Evolutionary conservation across 2,797 vertebrate genomes (phyloP), one percentile per base, ranked within the genome.

Genomic region (Rallus crepitans): DNA sequence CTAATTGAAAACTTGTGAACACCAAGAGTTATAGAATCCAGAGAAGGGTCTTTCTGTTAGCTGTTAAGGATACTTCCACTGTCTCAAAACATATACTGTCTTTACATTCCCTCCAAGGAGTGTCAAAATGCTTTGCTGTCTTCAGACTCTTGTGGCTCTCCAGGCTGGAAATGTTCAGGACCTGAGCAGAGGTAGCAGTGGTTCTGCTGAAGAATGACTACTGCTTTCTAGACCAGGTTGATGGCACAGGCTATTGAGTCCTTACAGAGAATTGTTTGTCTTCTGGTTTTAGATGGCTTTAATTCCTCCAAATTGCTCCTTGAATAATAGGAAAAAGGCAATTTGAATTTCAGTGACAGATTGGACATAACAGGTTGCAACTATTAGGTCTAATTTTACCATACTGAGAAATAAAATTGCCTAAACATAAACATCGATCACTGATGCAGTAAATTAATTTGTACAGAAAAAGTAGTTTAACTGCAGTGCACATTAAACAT

Each of bases 401-500:
- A 98, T 97, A 98, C 98, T 98, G 98, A 98, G 98, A 98, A 98
- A 98, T 98, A 98, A 98, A 98, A 98, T 98, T 98, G 98, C 98
- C 98, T 98, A 98, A 98, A 98, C 98, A 98, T 98, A 98, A 98
- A 98, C 98, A 98, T 98, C 98, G 98, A 98, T 98, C 98, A 98
- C 98, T 98, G 98, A 98, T 98, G 98, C 98, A 98, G 98, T 98
- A 98, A 98, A 98, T 98, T 98, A 98, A 98, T 98, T 98, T 98
- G 98, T 98, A 98, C 97, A 98, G 97, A 98, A 98, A 98, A 98
- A 98, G 96, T 98, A 98, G 97, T 98, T 98, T 98, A 98, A 98
- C 98, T 98, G 98, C 97, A 97, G 96, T 98, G 97, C 98, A 97
- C 98, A 98, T 98, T 98, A 98, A 98, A 98, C 97, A 98, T 98